A percentile compares a stretch with the other conserved stretches of the same genome.
These are phyloP conservation scores for Denticeps clupeoides DNA, from an alignment of 2,797 vertebrate genomes.

Conservation along the genomic window DNA sequence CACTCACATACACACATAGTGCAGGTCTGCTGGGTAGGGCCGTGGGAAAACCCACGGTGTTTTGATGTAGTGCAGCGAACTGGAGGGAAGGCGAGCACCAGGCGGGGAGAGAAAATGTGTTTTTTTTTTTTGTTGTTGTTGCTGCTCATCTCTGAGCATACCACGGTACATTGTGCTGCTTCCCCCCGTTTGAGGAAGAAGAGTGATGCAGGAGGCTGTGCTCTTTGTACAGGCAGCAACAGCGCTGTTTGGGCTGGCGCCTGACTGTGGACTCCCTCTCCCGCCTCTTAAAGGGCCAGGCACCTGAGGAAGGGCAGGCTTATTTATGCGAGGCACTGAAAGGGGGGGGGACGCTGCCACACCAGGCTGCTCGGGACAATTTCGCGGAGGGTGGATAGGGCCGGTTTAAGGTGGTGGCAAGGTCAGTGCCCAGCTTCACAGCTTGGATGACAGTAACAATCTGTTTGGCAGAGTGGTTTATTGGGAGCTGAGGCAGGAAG, in stretches of 20 bases:
- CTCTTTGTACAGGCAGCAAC: slow-evolving; percentile 65
- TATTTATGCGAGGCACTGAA: slow-evolving; percentile 13
- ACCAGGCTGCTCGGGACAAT: too few relatives aligned
- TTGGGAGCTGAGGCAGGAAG: neutral
- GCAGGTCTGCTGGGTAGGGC: neutral
- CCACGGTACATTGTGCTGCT: slow-evolving; percentile 17
- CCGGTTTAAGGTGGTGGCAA: neutral
- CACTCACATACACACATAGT: neutral
- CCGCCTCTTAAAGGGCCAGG: slow-evolving; percentile 67
- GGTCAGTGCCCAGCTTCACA: neutral
- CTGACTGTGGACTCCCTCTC: slow-evolving; percentile 32
- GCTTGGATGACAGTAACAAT: neutral
- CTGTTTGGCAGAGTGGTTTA: neutral
- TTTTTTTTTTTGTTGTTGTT: too few relatives aligned
- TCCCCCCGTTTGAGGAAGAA: slow-evolving; percentile 19
- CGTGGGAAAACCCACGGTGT: slow-evolving; percentile 19
- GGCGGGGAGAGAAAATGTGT: neutral
- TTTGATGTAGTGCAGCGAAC: slow-evolving; percentile 15
- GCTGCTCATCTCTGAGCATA: neutral
- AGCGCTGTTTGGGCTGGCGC: slow-evolving; percentile 47
- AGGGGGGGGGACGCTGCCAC: too few relatives aligned
- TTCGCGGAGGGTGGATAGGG: neutral
- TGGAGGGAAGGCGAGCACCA: slow-evolving; percentile 7
- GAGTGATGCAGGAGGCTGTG: slow-evolving; percentile 56
- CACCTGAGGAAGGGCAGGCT: slow-evolving; percentile 29